A percentile compares a stretch with the other conserved stretches of the same genome.
phyloP scores from a whole-genome alignment of 2,113 vertebrate genomes.

The Phasianus colchicus region DNA sequence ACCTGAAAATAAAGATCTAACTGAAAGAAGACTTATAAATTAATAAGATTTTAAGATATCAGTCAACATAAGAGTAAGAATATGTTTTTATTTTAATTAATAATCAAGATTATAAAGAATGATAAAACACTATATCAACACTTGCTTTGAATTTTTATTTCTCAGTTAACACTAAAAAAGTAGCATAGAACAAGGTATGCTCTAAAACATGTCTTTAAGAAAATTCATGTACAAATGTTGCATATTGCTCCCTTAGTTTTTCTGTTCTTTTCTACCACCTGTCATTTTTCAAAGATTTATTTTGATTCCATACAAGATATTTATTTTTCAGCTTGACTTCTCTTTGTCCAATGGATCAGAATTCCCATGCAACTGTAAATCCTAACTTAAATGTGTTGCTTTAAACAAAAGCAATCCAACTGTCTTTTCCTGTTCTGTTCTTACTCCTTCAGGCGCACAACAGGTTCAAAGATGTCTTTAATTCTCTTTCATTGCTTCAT shows the following conservation, averaged over 20 bases:
- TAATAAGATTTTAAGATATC: background rate
- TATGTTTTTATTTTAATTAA: background rate
- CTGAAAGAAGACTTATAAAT: background rate
- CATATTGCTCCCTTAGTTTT: background rate
- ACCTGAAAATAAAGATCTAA: background rate
- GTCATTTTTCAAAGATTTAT: background rate
- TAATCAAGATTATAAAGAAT: background rate
- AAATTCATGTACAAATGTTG: background rate
- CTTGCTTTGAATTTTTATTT: background rate
- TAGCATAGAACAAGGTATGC: background rate
- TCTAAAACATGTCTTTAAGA: background rate
- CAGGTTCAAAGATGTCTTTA: background rate
- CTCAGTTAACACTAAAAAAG: background rate
- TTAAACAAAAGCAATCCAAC: background rate
- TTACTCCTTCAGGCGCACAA: background rate
- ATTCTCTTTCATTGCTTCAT: background rate
- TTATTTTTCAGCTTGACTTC: background rate
- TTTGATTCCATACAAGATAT: background rate
- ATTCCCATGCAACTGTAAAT: background rate
- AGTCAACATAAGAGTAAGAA: background rate
- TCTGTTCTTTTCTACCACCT: background rate
- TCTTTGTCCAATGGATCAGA: background rate
- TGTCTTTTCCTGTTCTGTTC: background rate
- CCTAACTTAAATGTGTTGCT: background rate
- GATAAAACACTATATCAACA: accelerated